Conservation (phyloP, 2,113 vertebrate genomes). For the Mus pahari region DNA sequence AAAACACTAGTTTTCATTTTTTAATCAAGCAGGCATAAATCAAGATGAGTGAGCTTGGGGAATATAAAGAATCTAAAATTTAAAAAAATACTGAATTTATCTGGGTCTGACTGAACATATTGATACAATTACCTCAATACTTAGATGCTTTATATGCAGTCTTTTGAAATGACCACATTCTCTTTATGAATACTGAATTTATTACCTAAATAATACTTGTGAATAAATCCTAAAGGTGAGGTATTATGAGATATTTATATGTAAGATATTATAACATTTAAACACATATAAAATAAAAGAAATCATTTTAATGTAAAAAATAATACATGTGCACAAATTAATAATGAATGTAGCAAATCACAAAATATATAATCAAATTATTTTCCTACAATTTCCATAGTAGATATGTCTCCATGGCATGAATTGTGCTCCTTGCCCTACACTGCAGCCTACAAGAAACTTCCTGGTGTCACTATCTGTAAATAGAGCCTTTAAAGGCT, state of each 20-base stretch:
- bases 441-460: not conserved
- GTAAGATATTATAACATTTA: slow-evolving; percentile 22
- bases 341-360: not conserved
- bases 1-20: not conserved
- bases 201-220: slow-evolving; percentile 20
- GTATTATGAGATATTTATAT: not conserved
- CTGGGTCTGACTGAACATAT: not conserved
- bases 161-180: slow-evolving; percentile 18
- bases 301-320: slow-evolving; percentile 19
- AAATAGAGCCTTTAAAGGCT: not conserved
- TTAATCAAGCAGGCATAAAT: slow-evolving; percentile 23
- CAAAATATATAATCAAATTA: not conserved
- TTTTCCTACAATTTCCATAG: not conserved
- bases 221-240: not conserved
- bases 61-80: slow-evolving; percentile 38
- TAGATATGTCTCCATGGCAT: not conserved
- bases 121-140: not conserved
- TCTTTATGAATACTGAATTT: slow-evolving; percentile 4
- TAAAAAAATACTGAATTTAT: slow-evolving; percentile 50
- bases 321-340: not conserved
- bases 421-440: not conserved
- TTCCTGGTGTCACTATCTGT: not conserved
- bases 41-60: not conserved
- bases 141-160: not conserved
- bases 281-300: not conserved